Conservation (phyloP, 2,888 invertebrate species). For the Acheta domesticus region DNA sequence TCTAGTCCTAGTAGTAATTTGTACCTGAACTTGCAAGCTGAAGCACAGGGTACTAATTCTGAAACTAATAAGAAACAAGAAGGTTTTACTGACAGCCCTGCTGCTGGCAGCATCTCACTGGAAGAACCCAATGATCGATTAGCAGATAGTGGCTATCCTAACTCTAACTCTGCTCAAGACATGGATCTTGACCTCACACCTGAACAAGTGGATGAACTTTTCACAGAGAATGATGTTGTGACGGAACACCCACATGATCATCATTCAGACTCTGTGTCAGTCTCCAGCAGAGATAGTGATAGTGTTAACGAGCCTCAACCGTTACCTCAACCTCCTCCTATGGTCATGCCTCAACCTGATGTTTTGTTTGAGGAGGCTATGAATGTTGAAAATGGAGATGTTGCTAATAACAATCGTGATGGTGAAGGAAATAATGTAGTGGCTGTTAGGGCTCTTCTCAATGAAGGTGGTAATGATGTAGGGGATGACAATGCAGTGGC, state of each 20-base stretch:
- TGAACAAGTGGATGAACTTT: constrained; percentile 41
- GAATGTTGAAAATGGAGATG: constrained; percentile 52
- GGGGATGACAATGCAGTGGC: constrained; percentile 33
- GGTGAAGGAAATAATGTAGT: constrained; percentile 52
- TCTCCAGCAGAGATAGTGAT: constrained; percentile 26
- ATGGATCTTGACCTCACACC: constrained; percentile 41
- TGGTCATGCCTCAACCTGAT: constrained; percentile 25
- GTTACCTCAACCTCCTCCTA: constrained; percentile 19
- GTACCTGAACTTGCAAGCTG: constrained; percentile 19
- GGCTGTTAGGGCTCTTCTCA: constrained; percentile 38
- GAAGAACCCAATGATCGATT: constrained; percentile 31
- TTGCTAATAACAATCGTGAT: constrained; percentile 55
- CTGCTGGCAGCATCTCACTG: constrained; percentile 26
- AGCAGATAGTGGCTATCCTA: constrained; percentile 46
- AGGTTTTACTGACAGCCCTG: not conserved
- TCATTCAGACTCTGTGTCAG: constrained; percentile 32
- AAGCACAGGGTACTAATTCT: not conserved
- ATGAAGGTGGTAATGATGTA: constrained; percentile 41
- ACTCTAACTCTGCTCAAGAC: constrained; percentile 44
- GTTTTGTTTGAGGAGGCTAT: constrained; percentile 36
- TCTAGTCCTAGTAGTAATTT: constrained; percentile 6
- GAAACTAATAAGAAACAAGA: not conserved
- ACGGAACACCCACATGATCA: constrained; percentile 20
- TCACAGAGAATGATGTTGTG: constrained; percentile 38
- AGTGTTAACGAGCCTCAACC: constrained; percentile 27